A percentile compares a stretch with the other conserved stretches of the same genome.
Conservation (phyloP, 2,113 vertebrate species). For the Anser brachyrhynchus region DNA sequence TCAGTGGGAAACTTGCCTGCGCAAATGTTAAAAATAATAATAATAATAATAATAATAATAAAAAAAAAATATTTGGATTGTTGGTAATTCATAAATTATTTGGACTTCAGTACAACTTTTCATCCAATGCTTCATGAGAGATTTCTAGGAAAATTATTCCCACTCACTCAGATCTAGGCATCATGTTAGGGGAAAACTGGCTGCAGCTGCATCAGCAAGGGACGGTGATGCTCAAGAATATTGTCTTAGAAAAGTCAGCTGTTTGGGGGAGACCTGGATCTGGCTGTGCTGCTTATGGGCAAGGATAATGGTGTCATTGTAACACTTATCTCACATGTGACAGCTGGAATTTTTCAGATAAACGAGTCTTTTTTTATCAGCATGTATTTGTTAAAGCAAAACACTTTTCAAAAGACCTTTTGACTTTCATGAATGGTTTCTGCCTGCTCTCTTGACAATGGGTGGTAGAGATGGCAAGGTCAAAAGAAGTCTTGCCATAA, state of each 20-base stretch:
- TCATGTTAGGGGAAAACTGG: background rate
- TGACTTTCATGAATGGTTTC: background rate
- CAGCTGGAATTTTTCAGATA: background rate
- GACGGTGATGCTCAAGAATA: background rate
- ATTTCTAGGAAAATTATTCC: conserved; percentile 41
- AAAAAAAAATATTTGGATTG: background rate
- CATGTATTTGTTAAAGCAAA: background rate
- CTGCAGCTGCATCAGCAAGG: background rate
- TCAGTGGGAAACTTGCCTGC: background rate
- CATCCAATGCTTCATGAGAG: background rate
- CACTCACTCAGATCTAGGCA: background rate
- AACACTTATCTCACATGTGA: background rate
- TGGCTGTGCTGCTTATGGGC: background rate
- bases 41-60: too few species aligned
- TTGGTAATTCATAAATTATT: conserved; percentile 1
- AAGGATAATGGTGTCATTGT: background rate
- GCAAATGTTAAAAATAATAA: background rate
- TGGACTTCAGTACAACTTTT: conserved; percentile 8
- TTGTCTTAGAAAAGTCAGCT: background rate
- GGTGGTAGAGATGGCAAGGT: background rate
- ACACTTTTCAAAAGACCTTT: background rate
- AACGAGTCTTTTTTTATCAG: background rate
- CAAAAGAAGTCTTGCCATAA: background rate
- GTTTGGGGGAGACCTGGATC: background rate
- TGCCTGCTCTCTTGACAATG: background rate